phyloP scores from a whole-genome alignment of 2,113 vertebrate species.

The Mus musculus region DNA sequence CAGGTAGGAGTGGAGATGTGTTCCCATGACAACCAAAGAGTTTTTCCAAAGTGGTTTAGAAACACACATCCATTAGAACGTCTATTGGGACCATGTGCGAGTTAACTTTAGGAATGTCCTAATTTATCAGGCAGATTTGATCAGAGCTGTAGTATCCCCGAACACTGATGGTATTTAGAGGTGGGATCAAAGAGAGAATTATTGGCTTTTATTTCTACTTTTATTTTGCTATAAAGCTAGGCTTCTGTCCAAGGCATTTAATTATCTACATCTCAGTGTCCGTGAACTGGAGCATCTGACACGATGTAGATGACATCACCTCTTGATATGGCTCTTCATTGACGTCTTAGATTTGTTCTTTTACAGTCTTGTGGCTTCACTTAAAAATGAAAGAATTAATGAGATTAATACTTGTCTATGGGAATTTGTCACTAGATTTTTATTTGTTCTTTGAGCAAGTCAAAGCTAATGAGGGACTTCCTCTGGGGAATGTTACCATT shows the following conservation, averaged over 20 bases:
- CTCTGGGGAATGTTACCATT: constrained; percentile 38
- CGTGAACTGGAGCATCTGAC: neutral
- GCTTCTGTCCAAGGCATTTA: constrained; percentile 39
- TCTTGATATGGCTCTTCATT: neutral
- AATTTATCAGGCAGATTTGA: constrained; percentile 44
- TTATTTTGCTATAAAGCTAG: constrained; percentile 49
- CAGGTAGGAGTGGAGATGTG: neutral
- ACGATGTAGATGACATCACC: neutral
- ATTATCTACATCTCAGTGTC: neutral
- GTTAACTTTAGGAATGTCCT: constrained; percentile 52
- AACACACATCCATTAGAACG: neutral
- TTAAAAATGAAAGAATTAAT: constrained; percentile 25
- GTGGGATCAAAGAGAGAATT: neutral
- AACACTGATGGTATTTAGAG: constrained; percentile 23
- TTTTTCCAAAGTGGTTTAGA: neutral
- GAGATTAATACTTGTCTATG: constrained; percentile 36
- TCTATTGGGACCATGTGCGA: constrained; percentile 7
- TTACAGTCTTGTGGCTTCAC: constrained; percentile 35
- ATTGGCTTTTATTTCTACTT: constrained; percentile 55
- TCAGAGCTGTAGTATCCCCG: neutral
- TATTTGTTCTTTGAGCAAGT: constrained; percentile 61
- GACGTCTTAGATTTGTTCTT: constrained; percentile 37
- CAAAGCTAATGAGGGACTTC: constrained; percentile 39
- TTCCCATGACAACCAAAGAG: constrained; percentile 26
- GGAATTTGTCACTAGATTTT: constrained; percentile 35